Conservation (phyloP, 2,888 invertebrate genomes). For the Erebia epiphron region DNA sequence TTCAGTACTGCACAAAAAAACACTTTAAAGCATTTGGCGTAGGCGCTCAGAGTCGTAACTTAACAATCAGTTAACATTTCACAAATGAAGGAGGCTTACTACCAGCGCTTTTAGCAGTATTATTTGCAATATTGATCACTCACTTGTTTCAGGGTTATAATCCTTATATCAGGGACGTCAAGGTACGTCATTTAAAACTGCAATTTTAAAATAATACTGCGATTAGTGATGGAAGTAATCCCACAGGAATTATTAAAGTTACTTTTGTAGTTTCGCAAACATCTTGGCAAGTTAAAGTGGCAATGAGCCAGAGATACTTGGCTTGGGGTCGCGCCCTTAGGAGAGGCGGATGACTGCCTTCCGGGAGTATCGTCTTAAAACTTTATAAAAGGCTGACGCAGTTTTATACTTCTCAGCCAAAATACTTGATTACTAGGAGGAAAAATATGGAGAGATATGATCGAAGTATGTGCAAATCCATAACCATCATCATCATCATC, state of each 20-base stretch:
- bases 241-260: conserved; percentile 25
- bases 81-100: conserved; percentile 6
- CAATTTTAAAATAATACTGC: too few relatives aligned
- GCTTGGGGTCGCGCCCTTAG: conserved; percentile 24
- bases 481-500: too few relatives aligned
- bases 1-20: not conserved
- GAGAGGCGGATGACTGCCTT: conserved; percentile 19
- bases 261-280: conserved; percentile 31
- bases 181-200: too few relatives aligned
- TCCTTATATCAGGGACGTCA: too few relatives aligned
- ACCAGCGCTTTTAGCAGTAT: too few relatives aligned
- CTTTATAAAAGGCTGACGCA: not conserved
- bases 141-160: too few relatives aligned
- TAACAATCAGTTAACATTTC: conserved; percentile 27
- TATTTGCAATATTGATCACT: too few relatives aligned
- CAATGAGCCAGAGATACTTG: conserved; percentile 33
- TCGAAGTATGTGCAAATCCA: not conserved
- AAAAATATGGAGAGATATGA: not conserved
- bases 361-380: conserved; percentile 12
- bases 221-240: too few relatives aligned
- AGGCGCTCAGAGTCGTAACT: conserved; percentile 7
- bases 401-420: not conserved
- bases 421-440: not conserved
- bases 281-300: conserved; percentile 32
- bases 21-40: conserved; percentile 8